Evolutionary conservation across 1,140 invertebrate genomes (phyloP).

Genomic region (Eubasilissa regina): DNA sequence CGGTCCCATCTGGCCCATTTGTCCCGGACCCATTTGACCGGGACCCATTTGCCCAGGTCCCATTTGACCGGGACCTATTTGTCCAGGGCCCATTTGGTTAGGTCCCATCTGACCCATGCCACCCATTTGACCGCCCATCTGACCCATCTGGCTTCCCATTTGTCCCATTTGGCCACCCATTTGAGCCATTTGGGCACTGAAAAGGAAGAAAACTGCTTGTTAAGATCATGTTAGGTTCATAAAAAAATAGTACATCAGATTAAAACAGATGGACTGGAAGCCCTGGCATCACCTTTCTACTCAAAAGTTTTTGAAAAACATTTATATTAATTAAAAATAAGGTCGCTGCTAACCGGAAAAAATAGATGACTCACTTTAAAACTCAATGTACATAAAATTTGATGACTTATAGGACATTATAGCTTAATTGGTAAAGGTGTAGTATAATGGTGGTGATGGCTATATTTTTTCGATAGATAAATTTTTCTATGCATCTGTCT

Average conservation of each 20-base stretch:
- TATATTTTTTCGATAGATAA: no score
- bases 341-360: not conserved
- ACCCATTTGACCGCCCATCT: constrained; percentile 66
- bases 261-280: no score
- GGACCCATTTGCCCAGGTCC: constrained; percentile 64
- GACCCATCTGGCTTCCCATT: constrained; percentile 67
- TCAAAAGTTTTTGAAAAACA: not conserved
- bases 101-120: constrained; percentile 68
- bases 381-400: no score
- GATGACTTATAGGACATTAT: no score
- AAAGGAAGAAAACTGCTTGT: not conserved
- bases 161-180: constrained; percentile 64
- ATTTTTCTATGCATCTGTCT: no score
- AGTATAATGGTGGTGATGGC: no score
- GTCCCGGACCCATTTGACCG: constrained; percentile 65
- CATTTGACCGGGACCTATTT: constrained; percentile 65
- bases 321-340: no score
- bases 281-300: no score
- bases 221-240: not conserved
- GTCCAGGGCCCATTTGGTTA: constrained; percentile 67
- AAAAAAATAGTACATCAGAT: not conserved
- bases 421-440: no score
- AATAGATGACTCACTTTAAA: no score
- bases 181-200: constrained; percentile 53
- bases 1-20: constrained; percentile 68